Percentiles rank a stretch among this genome's conserved stretches.
phyloP scores from a whole-genome alignment of 2,113 vertebrate species.

The Columbina picui region DNA sequence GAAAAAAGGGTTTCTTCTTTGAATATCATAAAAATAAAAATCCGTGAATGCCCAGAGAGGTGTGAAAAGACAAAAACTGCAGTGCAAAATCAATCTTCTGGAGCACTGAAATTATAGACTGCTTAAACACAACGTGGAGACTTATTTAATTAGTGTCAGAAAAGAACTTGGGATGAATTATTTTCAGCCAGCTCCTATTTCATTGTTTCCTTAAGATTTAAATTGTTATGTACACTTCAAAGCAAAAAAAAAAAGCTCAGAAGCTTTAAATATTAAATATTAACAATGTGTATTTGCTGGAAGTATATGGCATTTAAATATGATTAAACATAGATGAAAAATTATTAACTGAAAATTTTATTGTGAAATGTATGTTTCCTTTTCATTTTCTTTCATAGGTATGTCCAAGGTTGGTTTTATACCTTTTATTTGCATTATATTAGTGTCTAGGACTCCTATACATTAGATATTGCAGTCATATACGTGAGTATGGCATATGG shows the following conservation, averaged over 20 bases:
- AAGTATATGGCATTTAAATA: background rate
- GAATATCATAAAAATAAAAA: background rate
- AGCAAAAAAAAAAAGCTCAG: background rate
- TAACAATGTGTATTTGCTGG: background rate
- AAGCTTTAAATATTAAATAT: background rate
- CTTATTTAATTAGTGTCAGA: background rate
- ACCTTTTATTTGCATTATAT: background rate
- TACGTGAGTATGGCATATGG: fast-evolving
- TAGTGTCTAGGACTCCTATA: background rate
- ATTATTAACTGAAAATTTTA: background rate
- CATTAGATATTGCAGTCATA: background rate
- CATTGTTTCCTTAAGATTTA: background rate
- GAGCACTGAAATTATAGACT: background rate
- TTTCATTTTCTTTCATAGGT: background rate
- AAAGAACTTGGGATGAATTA: background rate
- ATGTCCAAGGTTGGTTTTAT: background rate
- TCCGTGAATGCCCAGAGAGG: background rate
- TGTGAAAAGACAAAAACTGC: background rate
- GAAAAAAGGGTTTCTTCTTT: background rate
- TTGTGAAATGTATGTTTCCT: background rate
- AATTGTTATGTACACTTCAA: background rate
- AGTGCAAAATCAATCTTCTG: background rate
- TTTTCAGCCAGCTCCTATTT: background rate
- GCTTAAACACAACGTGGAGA: background rate
- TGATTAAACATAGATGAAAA: background rate